A percentile compares a stretch with the other conserved stretches of the same genome.
Conservation (phyloP, 2,797 vertebrate genomes). For the Salarias fasciatus region DNA sequence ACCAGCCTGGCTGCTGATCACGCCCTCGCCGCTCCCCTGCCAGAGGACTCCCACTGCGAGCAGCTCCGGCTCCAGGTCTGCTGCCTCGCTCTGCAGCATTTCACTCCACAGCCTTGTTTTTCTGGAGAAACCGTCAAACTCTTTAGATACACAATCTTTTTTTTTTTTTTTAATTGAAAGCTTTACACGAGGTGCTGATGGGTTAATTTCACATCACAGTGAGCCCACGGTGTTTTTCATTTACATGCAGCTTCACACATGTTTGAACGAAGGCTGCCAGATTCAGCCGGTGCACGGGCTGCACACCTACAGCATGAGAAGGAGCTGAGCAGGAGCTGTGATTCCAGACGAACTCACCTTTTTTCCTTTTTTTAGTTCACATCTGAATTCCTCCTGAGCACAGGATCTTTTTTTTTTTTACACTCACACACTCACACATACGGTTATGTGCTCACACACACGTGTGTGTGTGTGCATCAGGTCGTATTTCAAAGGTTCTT, state of each 20-base stretch:
- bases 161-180: too few relatives aligned
- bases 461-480: slow-evolving; percentile 26
- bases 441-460: too few relatives aligned
- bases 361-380: slow-evolving; percentile 7
- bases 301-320: background rate
- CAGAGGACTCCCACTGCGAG: slow-evolving; percentile 30
- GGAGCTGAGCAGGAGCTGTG: too few relatives aligned
- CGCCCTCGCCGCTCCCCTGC: slow-evolving; percentile 33
- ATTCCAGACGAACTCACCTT: slow-evolving; percentile 28
- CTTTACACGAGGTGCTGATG: background rate
- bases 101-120: background rate
- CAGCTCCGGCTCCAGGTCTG: slow-evolving; percentile 20
- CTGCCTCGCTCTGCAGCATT: slow-evolving; percentile 6
- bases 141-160: too few relatives aligned
- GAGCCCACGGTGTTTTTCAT: background rate
- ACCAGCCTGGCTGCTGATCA: slow-evolving; percentile 46
- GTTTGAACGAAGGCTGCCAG: slow-evolving; percentile 4
- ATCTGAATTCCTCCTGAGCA: too few relatives aligned
- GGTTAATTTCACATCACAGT: background rate
- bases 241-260: slow-evolving; percentile 3
- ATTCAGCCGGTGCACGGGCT: background rate
- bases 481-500: slow-evolving; percentile 10
- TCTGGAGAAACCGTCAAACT: too few relatives aligned
- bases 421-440: too few relatives aligned
- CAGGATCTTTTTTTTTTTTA: slow-evolving; percentile 29